Conservation (phyloP, 2,888 invertebrate genomes). For the Rhagonycha fulva region DNA sequence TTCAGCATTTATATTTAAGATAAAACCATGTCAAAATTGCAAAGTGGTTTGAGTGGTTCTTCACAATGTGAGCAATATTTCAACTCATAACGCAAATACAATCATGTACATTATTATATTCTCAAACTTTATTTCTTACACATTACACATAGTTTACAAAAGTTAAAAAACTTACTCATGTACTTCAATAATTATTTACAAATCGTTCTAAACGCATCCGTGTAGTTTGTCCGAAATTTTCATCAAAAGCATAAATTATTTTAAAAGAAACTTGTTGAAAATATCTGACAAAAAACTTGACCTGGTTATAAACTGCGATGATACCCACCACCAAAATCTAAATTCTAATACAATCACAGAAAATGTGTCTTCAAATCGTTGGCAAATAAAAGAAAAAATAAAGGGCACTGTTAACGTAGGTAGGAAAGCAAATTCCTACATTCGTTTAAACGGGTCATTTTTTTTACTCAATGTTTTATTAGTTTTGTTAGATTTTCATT, state of each 20-base stretch:
- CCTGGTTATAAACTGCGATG: not conserved
- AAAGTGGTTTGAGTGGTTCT: no score
- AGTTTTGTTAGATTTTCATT: not conserved
- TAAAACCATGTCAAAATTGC: no score
- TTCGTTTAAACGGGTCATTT: not conserved
- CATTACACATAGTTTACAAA: not conserved
- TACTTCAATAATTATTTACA: not conserved
- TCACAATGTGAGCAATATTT: no score
- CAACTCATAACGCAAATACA: no score
- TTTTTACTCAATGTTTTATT: no score
- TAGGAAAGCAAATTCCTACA: not conserved
- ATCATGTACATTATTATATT: not conserved
- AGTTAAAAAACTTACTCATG: not conserved
- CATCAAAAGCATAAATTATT: not conserved
- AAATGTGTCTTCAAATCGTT: not conserved
- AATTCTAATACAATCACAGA: not conserved
- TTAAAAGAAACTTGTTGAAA: not conserved
- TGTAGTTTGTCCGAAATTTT: not conserved
- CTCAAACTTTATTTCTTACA: not conserved
- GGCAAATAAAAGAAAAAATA: not conserved
- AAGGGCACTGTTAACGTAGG: not conserved
- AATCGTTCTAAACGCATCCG: not conserved
- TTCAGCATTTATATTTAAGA: no score
- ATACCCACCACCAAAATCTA: not conserved
- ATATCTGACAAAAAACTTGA: not conserved